phyloP scores from a whole-genome alignment of 1,140 invertebrate species.

The Drosophila funebris region DNA sequence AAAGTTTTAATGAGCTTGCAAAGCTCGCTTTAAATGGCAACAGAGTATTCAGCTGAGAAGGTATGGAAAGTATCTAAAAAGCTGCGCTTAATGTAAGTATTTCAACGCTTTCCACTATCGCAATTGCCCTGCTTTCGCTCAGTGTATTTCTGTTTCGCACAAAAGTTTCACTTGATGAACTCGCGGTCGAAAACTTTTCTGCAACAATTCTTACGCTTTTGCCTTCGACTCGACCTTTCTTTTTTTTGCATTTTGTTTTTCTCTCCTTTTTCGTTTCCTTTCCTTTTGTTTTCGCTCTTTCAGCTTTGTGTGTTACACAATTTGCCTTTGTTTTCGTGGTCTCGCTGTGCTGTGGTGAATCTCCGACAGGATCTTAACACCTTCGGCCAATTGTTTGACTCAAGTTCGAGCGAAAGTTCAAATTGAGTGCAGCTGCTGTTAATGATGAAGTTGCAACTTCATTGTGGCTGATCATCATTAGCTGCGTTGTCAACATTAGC shows the following conservation, averaged over 20 bases:
- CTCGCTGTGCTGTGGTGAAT: slow-evolving; percentile 2
- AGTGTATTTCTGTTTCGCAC: slow-evolving; percentile 12
- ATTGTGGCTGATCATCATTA: neutral
- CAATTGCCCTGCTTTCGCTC: slow-evolving; percentile 1
- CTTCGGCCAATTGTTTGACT: neutral
- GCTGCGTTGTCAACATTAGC: neutral
- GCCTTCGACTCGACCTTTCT: slow-evolving; percentile 16
- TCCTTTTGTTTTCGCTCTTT: neutral
- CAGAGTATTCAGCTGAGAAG: no score
- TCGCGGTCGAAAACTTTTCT: slow-evolving; percentile 34
- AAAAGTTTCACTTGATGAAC: slow-evolving; percentile 56
- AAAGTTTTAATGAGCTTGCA: neutral
- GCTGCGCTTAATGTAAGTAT: neutral
- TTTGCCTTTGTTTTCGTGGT: slow-evolving; percentile 7
- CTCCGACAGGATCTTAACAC: neutral
- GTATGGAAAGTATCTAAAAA: neutral
- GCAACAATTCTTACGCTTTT: slow-evolving; percentile 56
- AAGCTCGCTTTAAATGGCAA: neutral
- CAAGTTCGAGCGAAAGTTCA: slow-evolving; percentile 14
- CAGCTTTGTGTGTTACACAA: slow-evolving; percentile 33
- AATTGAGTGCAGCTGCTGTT: slow-evolving; percentile 14
- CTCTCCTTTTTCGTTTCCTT: neutral
- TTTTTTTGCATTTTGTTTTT: slow-evolving; percentile 12
- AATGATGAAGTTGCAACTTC: neutral
- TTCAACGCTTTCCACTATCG: neutral